Evolutionary conservation across 2,888 invertebrate genomes (phyloP).

Genomic region (Stenurella melanura): DNA sequence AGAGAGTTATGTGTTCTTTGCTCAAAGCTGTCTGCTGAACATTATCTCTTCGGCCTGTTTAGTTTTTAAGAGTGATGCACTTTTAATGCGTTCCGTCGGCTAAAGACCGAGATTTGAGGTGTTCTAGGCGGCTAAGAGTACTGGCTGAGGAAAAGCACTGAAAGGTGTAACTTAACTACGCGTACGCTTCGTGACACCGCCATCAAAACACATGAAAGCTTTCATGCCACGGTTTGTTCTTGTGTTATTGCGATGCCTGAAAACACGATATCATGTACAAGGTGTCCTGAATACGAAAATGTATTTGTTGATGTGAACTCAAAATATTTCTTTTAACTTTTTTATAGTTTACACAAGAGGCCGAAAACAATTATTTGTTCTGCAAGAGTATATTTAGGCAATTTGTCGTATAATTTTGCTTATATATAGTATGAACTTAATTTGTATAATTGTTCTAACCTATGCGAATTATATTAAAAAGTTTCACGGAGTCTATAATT

Average conservation of each 20-base stretch:
- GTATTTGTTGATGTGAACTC: too few relatives aligned
- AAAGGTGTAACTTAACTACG: slow-evolving; percentile 20
- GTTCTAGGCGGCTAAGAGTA: slow-evolving; percentile 7
- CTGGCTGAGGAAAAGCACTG: background rate
- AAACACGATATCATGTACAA: background rate
- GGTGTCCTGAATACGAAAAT: background rate
- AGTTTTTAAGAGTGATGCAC: slow-evolving; percentile 70
- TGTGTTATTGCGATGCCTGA: background rate
- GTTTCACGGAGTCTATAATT: too few relatives aligned
- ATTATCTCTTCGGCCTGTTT: slow-evolving; percentile 71
- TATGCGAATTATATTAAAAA: too few relatives aligned
- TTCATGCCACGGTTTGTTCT: slow-evolving; percentile 1
- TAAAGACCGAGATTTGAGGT: slow-evolving; percentile 18
- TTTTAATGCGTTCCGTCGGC: slow-evolving; percentile 67
- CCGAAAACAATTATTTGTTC: too few relatives aligned
- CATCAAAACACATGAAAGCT: slow-evolving; percentile 1
- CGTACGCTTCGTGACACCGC: slow-evolving; percentile 16
- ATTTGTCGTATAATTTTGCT: too few relatives aligned
- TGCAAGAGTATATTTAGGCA: too few relatives aligned
- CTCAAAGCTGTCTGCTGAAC: slow-evolving; percentile 65
- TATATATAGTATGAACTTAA: too few relatives aligned
- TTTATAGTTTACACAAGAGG: too few relatives aligned
- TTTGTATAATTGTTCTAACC: too few relatives aligned
- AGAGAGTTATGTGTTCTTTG: slow-evolving; percentile 67
- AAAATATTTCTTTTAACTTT: too few relatives aligned